Conservation (phyloP, 2,888 invertebrate genomes). For the Oxytorus armatus region DNA sequence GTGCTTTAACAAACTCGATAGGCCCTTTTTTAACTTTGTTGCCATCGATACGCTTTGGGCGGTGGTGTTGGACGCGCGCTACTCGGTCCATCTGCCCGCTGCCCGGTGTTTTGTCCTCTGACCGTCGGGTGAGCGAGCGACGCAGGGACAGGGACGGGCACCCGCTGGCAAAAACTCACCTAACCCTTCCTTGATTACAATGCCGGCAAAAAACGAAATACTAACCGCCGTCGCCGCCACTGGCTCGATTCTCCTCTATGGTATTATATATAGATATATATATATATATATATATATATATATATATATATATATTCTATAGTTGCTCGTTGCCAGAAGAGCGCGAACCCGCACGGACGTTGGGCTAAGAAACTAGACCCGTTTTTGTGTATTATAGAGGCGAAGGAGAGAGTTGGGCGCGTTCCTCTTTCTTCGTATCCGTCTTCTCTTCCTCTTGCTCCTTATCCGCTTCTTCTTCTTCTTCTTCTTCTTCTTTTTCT, state of each 20-base stretch:
- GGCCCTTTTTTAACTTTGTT: not conserved
- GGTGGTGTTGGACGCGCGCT: conserved; percentile 75
- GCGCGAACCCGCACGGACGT: conserved; percentile 83
- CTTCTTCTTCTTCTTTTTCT: conserved; percentile 47
- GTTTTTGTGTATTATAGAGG: conserved; percentile 79
- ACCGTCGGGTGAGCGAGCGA: conserved; percentile 67
- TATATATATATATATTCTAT: conserved; percentile 25
- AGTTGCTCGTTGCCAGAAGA: conserved; percentile 50
- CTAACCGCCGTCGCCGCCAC: conserved; percentile 85
- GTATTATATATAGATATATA: conserved; percentile 40
- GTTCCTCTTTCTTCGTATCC: conserved; percentile 35
- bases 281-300: conserved; percentile 32
- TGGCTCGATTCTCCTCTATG: conserved; percentile 80
- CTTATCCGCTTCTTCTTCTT: conserved; percentile 39
- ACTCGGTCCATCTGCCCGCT: conserved; percentile 84
- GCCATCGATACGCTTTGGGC: conserved; percentile 20
- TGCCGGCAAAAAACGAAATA: conserved; percentile 84
- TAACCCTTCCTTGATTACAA: conserved; percentile 85
- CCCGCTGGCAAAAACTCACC: conserved; percentile 82
- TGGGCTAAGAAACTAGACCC: conserved; percentile 84
- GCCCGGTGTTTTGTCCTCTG: conserved; percentile 79
- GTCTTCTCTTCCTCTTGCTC: conserved; percentile 39
- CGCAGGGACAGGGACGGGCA: conserved; percentile 72
- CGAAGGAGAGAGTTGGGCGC: conserved; percentile 72
- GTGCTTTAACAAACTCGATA: not conserved